Conservation (phyloP, 2,797 vertebrate genomes). For the Psittacula derbiana region DNA sequence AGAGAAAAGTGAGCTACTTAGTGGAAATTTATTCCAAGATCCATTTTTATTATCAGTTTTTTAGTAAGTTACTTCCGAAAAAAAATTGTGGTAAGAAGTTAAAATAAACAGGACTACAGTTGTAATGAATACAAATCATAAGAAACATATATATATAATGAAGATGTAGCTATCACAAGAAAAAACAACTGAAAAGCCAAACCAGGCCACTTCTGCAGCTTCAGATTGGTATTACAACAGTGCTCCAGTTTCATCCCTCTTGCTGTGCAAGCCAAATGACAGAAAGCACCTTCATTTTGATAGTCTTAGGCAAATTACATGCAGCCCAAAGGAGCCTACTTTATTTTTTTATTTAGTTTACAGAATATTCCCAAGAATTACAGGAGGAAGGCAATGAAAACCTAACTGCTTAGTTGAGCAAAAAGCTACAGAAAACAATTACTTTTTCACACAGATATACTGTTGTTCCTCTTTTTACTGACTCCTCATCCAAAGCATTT, state of each 20-base stretch:
- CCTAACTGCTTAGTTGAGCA: background rate
- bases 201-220: background rate
- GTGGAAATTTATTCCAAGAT: background rate
- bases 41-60: background rate
- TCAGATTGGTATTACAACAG: background rate
- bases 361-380: background rate
- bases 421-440: background rate
- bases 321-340: background rate
- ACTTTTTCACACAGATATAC: constrained; percentile 98
- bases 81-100: background rate
- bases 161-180: background rate
- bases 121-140: background rate
- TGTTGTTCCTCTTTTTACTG: constrained; percentile 92
- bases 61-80: background rate
- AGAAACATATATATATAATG: background rate
- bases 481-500: constrained; percentile 94
- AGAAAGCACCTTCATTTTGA: background rate
- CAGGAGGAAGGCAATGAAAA: background rate
- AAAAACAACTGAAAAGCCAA: background rate
- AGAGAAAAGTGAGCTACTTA: background rate
- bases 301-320: background rate
- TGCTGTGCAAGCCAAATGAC: background rate
- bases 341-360: background rate
- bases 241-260: background rate
- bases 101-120: background rate